Base-by-base conservation (phyloP, 2,797 vertebrate genomes). In the Pseudochirops cupreus region DNA sequence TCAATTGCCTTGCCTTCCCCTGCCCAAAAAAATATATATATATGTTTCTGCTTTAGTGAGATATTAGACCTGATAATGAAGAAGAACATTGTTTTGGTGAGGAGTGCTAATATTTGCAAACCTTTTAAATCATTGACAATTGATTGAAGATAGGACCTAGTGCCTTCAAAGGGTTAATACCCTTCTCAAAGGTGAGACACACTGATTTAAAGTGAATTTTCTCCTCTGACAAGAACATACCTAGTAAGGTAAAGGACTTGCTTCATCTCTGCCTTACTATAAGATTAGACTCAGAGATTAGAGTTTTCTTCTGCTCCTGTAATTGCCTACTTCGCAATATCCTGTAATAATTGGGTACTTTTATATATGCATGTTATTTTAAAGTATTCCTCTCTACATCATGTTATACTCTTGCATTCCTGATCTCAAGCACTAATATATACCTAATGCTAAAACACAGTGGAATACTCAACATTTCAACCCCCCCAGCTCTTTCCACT, bases 401-500 rank as follows among this genome's bases (percentile, higher is more conserved):
- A 62, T 50, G n/a, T 52, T 67, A 9, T 67, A 87, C 93, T 93
- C 33, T 94, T 26, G 58, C 58, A 95, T 16, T 94, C 3, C 55
- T 92, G 94, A 89, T 46, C 46, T 90, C 13, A 96, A 94, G 7
- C 93, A 94, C 57, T 95, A 62, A 62, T 92, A 93, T 74, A 95
- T 13, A 96, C 7, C 93, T 52, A 96, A 94, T 0, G 92, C 26
- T 28, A 94, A 92, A 95, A 74, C 50, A 50, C 1, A 94, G 21
- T 14, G 82, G 56, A 92, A 96, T 94, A 95, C 28, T 91, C 67
- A 95, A 39, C 89, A 82, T 96, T 54, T 95, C 89, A 97, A 95
- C 3, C 50, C 95, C 95, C 91, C 59, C 94, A 92, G 91, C 82
- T 91, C 28, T 94, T 92, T 97, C 82, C 96, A 62, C 24, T 97